Percentiles rank a stretch among this genome's conserved stretches.
phyloP scores from a whole-genome alignment of 2,113 vertebrate genomes.

The Trichomycterus rosablanca region DNA sequence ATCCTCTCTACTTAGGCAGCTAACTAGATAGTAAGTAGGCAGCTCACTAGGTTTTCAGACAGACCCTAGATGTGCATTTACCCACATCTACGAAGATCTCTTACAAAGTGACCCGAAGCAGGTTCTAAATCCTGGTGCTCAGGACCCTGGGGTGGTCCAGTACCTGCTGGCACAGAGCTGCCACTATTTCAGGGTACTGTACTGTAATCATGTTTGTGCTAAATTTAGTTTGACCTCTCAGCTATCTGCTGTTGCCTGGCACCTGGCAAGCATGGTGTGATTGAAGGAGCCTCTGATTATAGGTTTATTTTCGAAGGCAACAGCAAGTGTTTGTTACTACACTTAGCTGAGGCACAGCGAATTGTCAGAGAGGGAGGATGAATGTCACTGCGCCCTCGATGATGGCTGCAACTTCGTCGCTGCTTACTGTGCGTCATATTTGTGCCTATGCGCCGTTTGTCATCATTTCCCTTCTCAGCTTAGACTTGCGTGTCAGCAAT shows the following conservation, averaged over 20 bases:
- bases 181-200: too few relatives aligned
- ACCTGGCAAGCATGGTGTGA: conserved; percentile 1
- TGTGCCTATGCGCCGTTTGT: conserved; percentile 9
- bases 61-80: too few relatives aligned
- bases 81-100: too few relatives aligned
- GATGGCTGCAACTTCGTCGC: conserved; percentile 12
- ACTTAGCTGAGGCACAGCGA: conserved; percentile 24
- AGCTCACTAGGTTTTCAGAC: too few relatives aligned
- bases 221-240: conserved; percentile 7
- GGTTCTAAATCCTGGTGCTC: too few relatives aligned
- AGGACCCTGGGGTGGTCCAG: too few relatives aligned
- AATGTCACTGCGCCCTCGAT: conserved; percentile 37
- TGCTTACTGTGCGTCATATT: conserved; percentile 6
- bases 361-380: conserved; percentile 26
- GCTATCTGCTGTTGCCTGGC: conserved; percentile 1
- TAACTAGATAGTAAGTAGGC: too few relatives aligned
- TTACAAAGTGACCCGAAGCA: too few relatives aligned
- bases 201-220: not conserved
- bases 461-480: conserved; percentile 20
- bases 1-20: too few relatives aligned
- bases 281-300: not conserved
- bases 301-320: conserved; percentile 19
- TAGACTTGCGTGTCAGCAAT: conserved; percentile 37
- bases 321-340: conserved; percentile 14
- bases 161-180: too few relatives aligned